Evolutionary conservation across 2,888 invertebrate genomes (phyloP), one percentile per base, ranked within the genome.

Genomic region (Clunio marinus): DNA sequence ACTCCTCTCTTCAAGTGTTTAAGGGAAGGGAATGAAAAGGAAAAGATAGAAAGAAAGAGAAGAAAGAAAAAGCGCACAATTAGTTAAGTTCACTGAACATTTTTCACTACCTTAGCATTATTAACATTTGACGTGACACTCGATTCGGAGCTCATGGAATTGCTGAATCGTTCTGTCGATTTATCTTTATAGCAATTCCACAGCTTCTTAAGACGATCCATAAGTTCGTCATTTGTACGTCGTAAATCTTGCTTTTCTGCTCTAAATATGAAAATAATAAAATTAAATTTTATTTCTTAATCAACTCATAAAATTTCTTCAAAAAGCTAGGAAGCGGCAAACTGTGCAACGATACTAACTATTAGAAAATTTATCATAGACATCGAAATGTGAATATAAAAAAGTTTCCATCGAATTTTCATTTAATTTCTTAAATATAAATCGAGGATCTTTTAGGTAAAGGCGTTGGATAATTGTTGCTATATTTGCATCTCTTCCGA

Each of bases 131-230:
- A 35, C 35, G 68, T n/a, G 7, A 45, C 22, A 27, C 69, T 69
- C 17, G 60, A 62, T 25, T 45, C 59, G 8, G 68, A 45, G 57
- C 59, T 59, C 25, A 46, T 68, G 68, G 58, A 58, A 68, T 46
- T 68, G 27, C 45, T 24, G 13, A 58, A 59, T 59, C 58, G 45
- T 10, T 58, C 57, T 37, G 69, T 65, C 58, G 73, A 74, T 17
- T 74, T 72, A 70, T 76, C 73, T 70, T 78, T 79, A 72, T 78
- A 79, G 71, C 75, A 78, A 1, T 73, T 73, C 79, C 79, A 79
- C 67, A 79, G 74, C 70, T 78, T 77, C 69, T 73, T 75, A 8
- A 79, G 73, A 35, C 79, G 76, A 67, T 76, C 74, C 77, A 78
- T 76, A 41, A 79, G 73, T 73, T 77, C 77, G 66, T 76, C 75